Conservation (phyloP, 2,113 vertebrate species). For the Thermophis baileyi region DNA sequence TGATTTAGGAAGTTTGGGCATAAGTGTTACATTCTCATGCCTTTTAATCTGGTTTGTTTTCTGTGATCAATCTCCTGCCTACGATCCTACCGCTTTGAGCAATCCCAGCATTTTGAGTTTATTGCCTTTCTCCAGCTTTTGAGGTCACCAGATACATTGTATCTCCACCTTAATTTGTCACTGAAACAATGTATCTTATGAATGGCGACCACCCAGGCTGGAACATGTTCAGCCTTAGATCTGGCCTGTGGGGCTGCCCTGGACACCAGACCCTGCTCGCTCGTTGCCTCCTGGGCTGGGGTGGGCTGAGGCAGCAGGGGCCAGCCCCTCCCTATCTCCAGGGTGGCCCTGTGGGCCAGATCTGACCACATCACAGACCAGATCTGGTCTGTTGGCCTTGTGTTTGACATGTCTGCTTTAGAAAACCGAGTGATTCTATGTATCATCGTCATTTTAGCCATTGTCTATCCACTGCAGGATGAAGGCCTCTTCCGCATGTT, state of each 20-base stretch:
- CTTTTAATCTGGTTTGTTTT: not conserved
- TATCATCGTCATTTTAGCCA: not conserved
- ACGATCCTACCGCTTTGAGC: not conserved
- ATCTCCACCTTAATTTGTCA: not conserved
- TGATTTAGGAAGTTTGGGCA: not conserved
- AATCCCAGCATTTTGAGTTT: not conserved
- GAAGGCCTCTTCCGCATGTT: not conserved
- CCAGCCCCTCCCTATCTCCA: too few relatives aligned
- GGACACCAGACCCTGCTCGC: too few relatives aligned
- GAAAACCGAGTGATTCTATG: not conserved
- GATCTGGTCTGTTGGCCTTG: too few relatives aligned
- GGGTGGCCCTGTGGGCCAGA: too few relatives aligned
- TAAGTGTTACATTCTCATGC: not conserved
- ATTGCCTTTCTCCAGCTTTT: not conserved
- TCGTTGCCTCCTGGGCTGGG: too few relatives aligned
- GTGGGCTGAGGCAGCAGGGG: too few relatives aligned
- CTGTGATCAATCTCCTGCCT: not conserved
- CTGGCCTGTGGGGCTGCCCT: too few relatives aligned
- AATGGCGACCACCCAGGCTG: not conserved
- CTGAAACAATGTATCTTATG: not conserved
- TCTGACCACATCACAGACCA: too few relatives aligned
- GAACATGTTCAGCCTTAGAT: too few relatives aligned
- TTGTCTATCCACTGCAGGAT: not conserved
- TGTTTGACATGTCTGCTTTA: not conserved
- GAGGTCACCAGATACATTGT: not conserved